phyloP scores from a whole-genome alignment of 2,888 invertebrate genomes.

The Euphydryas editha region DNA sequence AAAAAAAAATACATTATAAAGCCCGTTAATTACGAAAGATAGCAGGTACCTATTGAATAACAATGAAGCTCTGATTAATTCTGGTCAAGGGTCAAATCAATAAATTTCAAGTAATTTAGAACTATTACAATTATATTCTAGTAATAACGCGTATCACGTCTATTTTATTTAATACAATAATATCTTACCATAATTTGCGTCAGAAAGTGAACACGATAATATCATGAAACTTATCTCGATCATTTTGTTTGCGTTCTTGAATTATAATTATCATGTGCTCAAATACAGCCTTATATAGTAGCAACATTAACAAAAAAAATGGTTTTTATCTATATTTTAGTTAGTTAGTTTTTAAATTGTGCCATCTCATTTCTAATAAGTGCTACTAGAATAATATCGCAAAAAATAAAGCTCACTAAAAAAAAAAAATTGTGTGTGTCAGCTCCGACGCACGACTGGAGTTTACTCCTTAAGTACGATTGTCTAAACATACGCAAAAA shows the following conservation, averaged over 20 bases:
- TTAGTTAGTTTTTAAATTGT: not conserved
- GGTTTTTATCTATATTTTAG: slow-evolving; percentile 12
- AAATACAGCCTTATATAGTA: slow-evolving; percentile 23
- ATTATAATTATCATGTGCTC: slow-evolving; percentile 7
- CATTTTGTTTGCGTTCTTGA: slow-evolving; percentile 33
- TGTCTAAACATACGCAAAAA: too few relatives aligned
- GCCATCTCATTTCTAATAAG: not conserved
- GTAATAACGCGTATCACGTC: too few relatives aligned
- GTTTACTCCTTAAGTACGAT: too few relatives aligned
- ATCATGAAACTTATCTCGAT: slow-evolving; percentile 16
- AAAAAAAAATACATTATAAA: too few relatives aligned
- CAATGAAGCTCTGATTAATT: too few relatives aligned
- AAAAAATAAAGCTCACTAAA: not conserved
- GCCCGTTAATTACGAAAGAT: too few relatives aligned
- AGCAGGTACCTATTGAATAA: too few relatives aligned
- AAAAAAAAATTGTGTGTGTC: not conserved
- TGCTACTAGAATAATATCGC: not conserved
- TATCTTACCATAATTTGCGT: slow-evolving; percentile 1
- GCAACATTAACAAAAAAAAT: slow-evolving; percentile 15
- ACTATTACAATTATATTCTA: too few relatives aligned
- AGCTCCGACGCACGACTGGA: too few relatives aligned
- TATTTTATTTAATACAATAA: not conserved
- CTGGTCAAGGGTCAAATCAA: too few relatives aligned
- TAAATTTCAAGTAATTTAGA: too few relatives aligned
- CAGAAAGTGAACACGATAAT: not conserved